Percentiles rank a stretch among this genome's conserved stretches.
phyloP scores from a whole-genome alignment of 1,140 invertebrate species.

The Oryctes rhinoceros region DNA sequence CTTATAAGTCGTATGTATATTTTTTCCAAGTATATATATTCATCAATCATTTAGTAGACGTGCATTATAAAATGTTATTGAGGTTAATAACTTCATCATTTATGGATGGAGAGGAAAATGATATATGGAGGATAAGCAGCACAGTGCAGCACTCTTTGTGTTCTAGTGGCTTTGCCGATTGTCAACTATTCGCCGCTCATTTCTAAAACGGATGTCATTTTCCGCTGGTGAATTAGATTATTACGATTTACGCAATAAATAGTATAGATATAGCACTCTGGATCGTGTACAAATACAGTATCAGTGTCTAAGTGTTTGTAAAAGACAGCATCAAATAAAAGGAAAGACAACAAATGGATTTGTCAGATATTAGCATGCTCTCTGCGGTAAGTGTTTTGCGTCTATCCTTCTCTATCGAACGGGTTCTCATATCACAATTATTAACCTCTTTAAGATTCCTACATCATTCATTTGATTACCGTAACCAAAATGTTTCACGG shows the following conservation, averaged over 20 bases:
- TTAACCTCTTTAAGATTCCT: not conserved
- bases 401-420: not conserved
- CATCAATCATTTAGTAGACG: not conserved
- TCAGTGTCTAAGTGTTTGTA: no score
- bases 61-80: slow-evolving; percentile 17
- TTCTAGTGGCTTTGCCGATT: not conserved
- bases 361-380: not conserved
- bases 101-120: slow-evolving; percentile 8
- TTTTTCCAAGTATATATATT: slow-evolving; percentile 9
- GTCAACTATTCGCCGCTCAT: slow-evolving; percentile 3
- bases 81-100: slow-evolving; percentile 35
- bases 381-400: not conserved
- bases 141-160: not conserved
- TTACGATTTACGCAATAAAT: not conserved
- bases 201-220: slow-evolving; percentile 32
- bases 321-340: not conserved
- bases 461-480: not conserved
- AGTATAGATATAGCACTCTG: no score
- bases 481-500: not conserved
- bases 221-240: slow-evolving; percentile 21
- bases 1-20: not conserved
- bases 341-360: not conserved
- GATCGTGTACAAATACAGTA: no score
- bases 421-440: not conserved
- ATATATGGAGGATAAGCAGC: not conserved